A percentile compares a stretch with the other conserved stretches of the same genome.
Evolutionary conservation across 2,113 vertebrate genomes (phyloP).

Genomic region (Xenopus laevis): DNA sequence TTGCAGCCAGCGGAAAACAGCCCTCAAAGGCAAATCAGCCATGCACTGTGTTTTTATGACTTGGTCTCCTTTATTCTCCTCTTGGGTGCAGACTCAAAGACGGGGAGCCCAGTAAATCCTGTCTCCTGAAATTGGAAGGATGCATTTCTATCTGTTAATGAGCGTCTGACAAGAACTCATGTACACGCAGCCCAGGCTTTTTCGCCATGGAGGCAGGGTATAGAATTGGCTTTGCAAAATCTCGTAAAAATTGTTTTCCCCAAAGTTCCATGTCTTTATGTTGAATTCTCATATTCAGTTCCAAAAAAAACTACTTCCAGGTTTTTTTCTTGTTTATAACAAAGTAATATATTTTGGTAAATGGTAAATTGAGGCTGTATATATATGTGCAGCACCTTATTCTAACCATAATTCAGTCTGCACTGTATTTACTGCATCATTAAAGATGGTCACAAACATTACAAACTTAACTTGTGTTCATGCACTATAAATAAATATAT

Average conservation of each 20-base stretch:
- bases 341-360: no score
- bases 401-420: no score
- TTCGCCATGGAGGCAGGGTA: not conserved
- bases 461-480: no score
- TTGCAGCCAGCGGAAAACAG: conserved; percentile 48
- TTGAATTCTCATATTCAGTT: not conserved
- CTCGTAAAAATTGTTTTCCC: conserved; percentile 19
- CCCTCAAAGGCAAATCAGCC: conserved; percentile 19
- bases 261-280: not conserved
- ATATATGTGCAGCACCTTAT: no score
- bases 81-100: not conserved
- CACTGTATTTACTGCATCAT: no score
- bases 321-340: conserved; percentile 5
- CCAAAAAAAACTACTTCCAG: conserved; percentile 11
- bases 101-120: conserved; percentile 43
- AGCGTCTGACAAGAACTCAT: conserved; percentile 31
- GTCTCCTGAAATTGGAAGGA: conserved; percentile 24
- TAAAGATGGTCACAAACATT: no score
- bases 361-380: no score
- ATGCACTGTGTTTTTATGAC: conserved; percentile 8
- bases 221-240: conserved; percentile 19
- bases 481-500: no score
- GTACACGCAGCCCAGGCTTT: conserved; percentile 18
- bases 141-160: conserved; percentile 43
- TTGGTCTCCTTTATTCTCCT: not conserved